Conservation (phyloP, 64 coral and sea anemone species). For the Hydrozoanthus tunicans region DNA sequence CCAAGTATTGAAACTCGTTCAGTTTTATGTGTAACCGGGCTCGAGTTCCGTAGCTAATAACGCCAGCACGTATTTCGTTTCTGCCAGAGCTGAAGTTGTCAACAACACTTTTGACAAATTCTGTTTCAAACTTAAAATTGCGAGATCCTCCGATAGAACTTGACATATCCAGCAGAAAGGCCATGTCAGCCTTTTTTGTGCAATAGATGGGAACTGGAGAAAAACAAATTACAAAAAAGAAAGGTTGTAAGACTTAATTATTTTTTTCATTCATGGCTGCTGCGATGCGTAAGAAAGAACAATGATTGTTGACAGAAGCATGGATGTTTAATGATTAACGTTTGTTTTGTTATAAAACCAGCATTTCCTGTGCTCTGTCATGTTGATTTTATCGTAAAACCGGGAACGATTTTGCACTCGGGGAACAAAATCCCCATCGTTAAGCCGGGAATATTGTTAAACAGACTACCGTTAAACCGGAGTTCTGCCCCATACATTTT, state of each 20-base stretch:
- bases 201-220: conserved; percentile 14
- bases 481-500: too few relatives aligned
- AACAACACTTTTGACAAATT: conserved; percentile 11
- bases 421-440: too few relatives aligned
- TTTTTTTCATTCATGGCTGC: not conserved
- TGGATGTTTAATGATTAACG: too few relatives aligned
- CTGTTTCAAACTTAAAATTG: conserved; percentile 25
- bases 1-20: not conserved
- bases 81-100: conserved; percentile 1
- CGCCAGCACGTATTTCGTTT: conserved; percentile 20
- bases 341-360: too few relatives aligned
- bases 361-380: too few relatives aligned
- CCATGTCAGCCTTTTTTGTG: conserved; percentile 4
- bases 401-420: too few relatives aligned
- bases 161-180: conserved; percentile 29
- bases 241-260: not conserved
- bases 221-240: not conserved
- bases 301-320: too few relatives aligned
- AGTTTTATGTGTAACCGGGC: conserved; percentile 1
- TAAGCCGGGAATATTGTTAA: too few relatives aligned
- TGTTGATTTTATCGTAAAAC: too few relatives aligned
- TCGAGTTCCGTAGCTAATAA: not conserved
- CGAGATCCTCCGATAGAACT: not conserved
- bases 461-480: too few relatives aligned
- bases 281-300: not conserved